A percentile compares a stretch with the other conserved stretches of the same genome.
These are phyloP conservation scores for Archips crataeganus DNA, from an alignment of 2,888 invertebrate genomes.

Conservation along the genomic window DNA sequence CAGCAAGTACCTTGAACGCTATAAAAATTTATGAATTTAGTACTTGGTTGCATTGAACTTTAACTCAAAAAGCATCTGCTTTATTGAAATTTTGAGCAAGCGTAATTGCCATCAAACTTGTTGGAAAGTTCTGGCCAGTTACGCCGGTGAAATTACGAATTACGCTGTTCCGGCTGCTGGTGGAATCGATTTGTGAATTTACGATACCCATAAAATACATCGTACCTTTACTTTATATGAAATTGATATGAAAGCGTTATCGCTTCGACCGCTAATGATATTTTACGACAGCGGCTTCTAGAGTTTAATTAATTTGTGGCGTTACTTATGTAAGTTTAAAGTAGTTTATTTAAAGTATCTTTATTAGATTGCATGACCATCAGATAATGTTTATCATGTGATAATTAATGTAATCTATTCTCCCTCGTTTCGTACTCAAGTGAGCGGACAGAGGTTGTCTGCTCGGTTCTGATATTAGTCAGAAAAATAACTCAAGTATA, in stretches of 20 bases:
- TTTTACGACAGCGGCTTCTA: slow-evolving; percentile 2
- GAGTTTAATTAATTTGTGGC: background rate
- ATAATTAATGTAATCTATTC: background rate
- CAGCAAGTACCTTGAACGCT: no score
- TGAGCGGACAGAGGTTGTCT: background rate
- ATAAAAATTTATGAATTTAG: background rate
- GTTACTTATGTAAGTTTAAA: background rate
- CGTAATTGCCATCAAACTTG: slow-evolving; percentile 16
- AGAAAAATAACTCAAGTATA: background rate
- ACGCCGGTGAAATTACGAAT: slow-evolving; percentile 6
- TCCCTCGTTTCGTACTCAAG: background rate
- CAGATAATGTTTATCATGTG: background rate
- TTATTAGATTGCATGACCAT: slow-evolving; percentile 2
- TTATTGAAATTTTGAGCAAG: slow-evolving; percentile 1
- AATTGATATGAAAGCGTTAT: slow-evolving; percentile 9
- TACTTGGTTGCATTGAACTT: background rate
- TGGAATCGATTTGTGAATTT: slow-evolving; percentile 29
- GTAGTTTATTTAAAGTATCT: background rate
- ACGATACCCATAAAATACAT: slow-evolving; percentile 17
- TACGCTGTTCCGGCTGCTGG: slow-evolving; percentile 8
- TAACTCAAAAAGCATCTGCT: background rate
- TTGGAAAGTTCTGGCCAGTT: slow-evolving; percentile 29
- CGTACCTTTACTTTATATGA: slow-evolving; percentile 16
- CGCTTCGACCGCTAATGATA: background rate
- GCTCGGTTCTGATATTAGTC: no score